phyloP scores from a whole-genome alignment of 2,888 invertebrate genomes.

The Cheilosia vernalis region DNA sequence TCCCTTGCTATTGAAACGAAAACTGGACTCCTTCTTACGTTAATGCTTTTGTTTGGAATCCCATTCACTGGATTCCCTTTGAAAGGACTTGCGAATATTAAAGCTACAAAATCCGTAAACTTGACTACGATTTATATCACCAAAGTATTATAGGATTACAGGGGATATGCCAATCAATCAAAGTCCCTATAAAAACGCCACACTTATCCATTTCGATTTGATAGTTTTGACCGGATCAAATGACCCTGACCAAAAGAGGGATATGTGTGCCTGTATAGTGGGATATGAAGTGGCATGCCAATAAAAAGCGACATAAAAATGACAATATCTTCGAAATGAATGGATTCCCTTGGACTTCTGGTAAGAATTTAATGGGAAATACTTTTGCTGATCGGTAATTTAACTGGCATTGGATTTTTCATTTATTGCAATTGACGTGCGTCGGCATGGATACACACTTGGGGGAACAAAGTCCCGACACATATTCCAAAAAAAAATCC shows the following conservation, averaged over 20 bases:
- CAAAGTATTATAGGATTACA: no score
- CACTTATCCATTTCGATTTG: neutral
- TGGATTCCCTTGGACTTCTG: neutral
- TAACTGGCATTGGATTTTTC: neutral
- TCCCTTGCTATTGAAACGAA: no score
- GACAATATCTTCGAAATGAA: neutral
- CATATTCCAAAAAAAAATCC: no score
- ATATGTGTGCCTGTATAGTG: neutral
- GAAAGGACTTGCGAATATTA: no score
- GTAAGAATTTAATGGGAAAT: neutral
- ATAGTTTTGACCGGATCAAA: neutral
- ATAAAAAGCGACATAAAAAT: conserved; percentile 2
- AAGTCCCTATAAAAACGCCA: neutral
- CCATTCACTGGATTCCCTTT: no score
- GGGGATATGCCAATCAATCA: neutral
- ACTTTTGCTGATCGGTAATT: neutral
- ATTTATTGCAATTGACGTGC: neutral
- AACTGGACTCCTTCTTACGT: no score
- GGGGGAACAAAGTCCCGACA: no score
- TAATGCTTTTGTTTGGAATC: no score
- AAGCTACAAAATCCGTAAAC: no score
- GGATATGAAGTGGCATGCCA: neutral
- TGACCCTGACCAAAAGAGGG: neutral
- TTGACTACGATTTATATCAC: no score
- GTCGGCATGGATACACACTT: no score